phyloP scores from a whole-genome alignment of 2,797 vertebrate species.

The Eutrigla gurnardus region DNA sequence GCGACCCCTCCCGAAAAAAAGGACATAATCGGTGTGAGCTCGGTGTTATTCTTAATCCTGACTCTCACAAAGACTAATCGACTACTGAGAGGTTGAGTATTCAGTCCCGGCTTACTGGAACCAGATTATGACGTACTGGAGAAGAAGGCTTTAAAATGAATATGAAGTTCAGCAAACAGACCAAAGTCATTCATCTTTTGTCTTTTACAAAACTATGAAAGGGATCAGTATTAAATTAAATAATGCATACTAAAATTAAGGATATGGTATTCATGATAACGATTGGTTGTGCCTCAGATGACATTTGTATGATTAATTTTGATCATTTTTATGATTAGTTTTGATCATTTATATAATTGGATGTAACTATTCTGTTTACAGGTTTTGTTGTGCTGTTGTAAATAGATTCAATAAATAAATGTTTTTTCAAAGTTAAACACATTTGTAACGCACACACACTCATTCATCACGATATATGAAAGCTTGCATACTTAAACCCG shows the following conservation, averaged over 20 bases:
- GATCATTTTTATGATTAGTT: conserved; percentile 56
- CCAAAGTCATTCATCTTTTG: conserved; percentile 52
- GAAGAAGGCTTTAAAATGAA: conserved; percentile 12
- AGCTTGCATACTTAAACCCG: neutral
- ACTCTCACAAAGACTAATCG: conserved; percentile 8
- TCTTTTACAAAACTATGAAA: conserved; percentile 9
- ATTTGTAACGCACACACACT: neutral
- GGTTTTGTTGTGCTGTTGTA: conserved; percentile 52
- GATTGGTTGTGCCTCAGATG: conserved; percentile 67
- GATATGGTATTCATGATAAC: conserved; percentile 31
- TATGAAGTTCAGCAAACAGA: conserved; percentile 39
- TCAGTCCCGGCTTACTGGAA: conserved; percentile 19
- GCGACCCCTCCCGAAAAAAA: too few species aligned
- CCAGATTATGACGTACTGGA: conserved; percentile 6
- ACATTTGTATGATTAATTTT: conserved; percentile 58
- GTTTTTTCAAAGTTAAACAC: conserved; percentile 46
- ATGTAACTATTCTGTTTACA: conserved; percentile 56
- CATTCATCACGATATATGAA: neutral
- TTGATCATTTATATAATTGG: conserved; percentile 52
- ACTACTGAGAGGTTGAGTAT: conserved; percentile 29
- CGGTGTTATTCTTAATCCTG: conserved; percentile 10
- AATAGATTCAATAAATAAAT: conserved; percentile 72
- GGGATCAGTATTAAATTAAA: conserved; percentile 24
- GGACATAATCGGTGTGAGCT: neutral
- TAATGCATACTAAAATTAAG: conserved; percentile 19